phyloP scores from a whole-genome alignment of 2,113 vertebrate genomes.

The Microcebus griseorufus region DNA sequence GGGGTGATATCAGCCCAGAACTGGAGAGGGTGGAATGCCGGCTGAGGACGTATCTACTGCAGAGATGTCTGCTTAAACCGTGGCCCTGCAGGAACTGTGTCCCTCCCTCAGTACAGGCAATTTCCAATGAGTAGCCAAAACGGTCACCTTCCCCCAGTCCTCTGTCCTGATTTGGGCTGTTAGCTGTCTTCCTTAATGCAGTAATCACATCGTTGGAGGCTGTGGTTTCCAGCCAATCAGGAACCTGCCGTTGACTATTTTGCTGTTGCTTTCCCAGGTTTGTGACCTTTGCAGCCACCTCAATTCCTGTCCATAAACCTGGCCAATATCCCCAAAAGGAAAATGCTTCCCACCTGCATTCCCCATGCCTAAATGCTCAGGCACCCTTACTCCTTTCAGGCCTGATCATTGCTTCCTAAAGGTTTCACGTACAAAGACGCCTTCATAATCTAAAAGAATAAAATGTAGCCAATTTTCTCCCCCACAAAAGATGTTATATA shows the following conservation, averaged over 20 bases:
- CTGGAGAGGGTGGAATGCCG: not conserved
- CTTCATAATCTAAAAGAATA: not conserved
- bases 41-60: not conserved
- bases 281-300: not conserved
- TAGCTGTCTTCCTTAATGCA: accelerated
- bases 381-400: not conserved
- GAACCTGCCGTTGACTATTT: not conserved
- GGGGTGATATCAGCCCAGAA: not conserved
- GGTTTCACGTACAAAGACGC: not conserved
- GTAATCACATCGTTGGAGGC: not conserved
- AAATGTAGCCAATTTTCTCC: not conserved
- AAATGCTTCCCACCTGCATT: not conserved
- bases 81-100: not conserved
- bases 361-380: not conserved
- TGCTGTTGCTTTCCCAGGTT: not conserved
- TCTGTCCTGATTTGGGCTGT: not conserved
- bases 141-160: no score
- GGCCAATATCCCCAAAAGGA: not conserved
- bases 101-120: not conserved
- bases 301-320: not conserved
- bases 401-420: not conserved
- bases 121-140: not conserved
- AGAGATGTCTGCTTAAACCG: not conserved
- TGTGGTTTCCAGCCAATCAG: not conserved
- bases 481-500: not conserved